Evolutionary conservation across 1,140 invertebrate genomes (phyloP), one percentile per base, ranked within the genome.

Genomic region (Parapsyche elsis): DNA sequence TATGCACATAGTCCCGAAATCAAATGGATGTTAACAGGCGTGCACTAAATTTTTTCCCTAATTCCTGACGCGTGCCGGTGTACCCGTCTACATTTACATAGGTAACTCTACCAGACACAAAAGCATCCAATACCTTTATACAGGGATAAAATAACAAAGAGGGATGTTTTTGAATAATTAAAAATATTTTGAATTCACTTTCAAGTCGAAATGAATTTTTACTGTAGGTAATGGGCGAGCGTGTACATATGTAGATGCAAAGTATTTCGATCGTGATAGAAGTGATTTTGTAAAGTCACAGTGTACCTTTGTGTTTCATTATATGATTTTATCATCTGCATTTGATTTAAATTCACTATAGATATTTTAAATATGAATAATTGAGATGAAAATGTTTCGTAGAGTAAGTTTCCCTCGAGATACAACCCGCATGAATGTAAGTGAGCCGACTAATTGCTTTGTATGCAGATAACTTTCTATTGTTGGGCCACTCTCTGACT

Each of bases 391-490:
- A 38, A 19, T 14, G 70, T 45, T 74, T 74, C 24, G 49, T 16
- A 26, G 44, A 26, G 45, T 46, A 75, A 75, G 16, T 30, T 61
- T 59, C 57, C 10, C 49, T 30, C n/a, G 57, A 49, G 59, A 77
- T 77, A 70, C 80, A 76, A 64, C 80, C 76, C 76, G 71, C 67
- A 67, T 74, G 71, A 64, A 46, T 75, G 80, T 74, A 79, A 81
- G 80, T 76, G 77, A 81, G 80, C 80, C 75, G 80, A 78, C 76
- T 81, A 81, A 81, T 81, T 81, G 80, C 45, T 75, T 26, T 26
- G 77, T 73, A 75, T 74, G 71, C 71, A 81, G 80, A 81, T 76
- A 80, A 64, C 71, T 79, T 74, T 71, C 64, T 26, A 79, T 81
- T 78, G 76, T 81, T 75, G 71, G 71, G 46, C 73, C 46, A 45